Conservation (phyloP, 30 jellyfish, hydroid and myxozoan genomes). For the Pseudorhiza aurosa region DNA sequence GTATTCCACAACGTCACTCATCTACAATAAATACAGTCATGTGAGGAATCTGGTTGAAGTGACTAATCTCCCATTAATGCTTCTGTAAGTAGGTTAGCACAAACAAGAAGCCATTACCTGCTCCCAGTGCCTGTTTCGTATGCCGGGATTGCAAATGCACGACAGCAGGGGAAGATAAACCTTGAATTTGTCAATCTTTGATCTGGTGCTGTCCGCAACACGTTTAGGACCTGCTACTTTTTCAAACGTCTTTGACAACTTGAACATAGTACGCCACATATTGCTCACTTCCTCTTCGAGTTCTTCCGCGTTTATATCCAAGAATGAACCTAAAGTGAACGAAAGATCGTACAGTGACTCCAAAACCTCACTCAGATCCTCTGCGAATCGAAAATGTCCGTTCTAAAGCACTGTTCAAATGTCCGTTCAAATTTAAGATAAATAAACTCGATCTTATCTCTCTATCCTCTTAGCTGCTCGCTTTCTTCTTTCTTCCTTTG, state of each 20-base stretch:
- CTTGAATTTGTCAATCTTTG: conserved; percentile 92
- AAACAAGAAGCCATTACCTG: conserved; percentile 60
- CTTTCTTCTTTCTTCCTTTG: too few relatives aligned
- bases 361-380: too few relatives aligned
- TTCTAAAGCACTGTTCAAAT: too few relatives aligned
- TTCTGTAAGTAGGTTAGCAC: too few relatives aligned
- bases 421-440: too few relatives aligned
- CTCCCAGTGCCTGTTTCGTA: conserved; percentile 96
- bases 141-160: conserved; percentile 95
- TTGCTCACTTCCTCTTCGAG: conserved; percentile 82
- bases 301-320: conserved; percentile 82
- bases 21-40: too few relatives aligned
- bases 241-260: conserved; percentile 75
- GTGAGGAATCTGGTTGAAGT: too few relatives aligned
- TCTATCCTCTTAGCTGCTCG: too few relatives aligned
- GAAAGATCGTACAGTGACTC: too few relatives aligned
- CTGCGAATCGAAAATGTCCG: too few relatives aligned
- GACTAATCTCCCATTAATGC: too few relatives aligned
- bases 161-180: conserved; percentile 78
- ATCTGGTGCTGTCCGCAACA: conserved; percentile 88
- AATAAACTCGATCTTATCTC: too few relatives aligned
- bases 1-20: conserved; percentile 85
- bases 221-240: conserved; percentile 97
- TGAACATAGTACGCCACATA: conserved; percentile 98
- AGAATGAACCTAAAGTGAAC: conserved; percentile 97